Conservation (phyloP, 2,797 vertebrate species). For the Australoheros facetus region DNA sequence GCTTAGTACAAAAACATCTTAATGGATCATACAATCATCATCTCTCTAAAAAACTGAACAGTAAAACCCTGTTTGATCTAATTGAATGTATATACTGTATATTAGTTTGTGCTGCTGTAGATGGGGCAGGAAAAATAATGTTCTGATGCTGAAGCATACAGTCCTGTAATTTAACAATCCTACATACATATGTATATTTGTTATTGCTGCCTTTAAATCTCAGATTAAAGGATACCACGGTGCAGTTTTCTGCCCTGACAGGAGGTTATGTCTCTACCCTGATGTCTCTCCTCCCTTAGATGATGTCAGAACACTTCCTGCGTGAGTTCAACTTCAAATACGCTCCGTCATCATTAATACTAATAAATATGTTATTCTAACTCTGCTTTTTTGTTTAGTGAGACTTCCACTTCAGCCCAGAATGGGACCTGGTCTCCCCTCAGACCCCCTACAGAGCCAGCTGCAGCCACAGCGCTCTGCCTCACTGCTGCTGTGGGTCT, state of each 20-base stretch:
- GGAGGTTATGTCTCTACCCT: conserved; percentile 74
- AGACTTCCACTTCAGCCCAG: not conserved
- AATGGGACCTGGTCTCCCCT: not conserved
- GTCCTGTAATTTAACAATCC: not conserved
- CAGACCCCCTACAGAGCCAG: not conserved
- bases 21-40: not conserved
- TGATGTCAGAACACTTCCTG: not conserved
- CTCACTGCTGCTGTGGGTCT: conserved; percentile 28
- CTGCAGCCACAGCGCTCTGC: not conserved
- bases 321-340: not conserved
- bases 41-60: not conserved
- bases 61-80: no score
- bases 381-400: conserved; percentile 14
- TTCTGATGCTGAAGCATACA: not conserved
- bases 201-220: not conserved
- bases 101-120: no score
- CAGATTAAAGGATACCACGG: conserved; percentile 81
- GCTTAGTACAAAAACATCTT: not conserved
- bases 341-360: rapidly evolving
- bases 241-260: conserved; percentile 78
- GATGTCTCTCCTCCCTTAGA: conserved; percentile 48
- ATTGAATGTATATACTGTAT: no score
- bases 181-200: not conserved
- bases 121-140: no score
- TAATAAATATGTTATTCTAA: not conserved